Percentiles rank a stretch among this genome's conserved stretches.
Evolutionary conservation across 2,113 vertebrate genomes (phyloP).

Genomic region (Nannobrachium achirus): DNA sequence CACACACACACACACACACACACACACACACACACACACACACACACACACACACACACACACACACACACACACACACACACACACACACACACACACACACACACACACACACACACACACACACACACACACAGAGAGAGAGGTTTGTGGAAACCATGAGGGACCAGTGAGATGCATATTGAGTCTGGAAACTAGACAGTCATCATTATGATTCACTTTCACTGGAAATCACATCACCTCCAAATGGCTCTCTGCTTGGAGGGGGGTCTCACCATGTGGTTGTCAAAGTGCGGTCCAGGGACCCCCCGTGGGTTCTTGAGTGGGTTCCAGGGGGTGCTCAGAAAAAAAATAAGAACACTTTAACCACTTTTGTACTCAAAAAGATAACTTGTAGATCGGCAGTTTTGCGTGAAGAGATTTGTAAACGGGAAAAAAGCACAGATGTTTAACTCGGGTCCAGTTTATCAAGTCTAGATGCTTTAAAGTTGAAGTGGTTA

Average conservation of each 20-base stretch:
- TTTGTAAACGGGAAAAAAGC: too few relatives aligned
- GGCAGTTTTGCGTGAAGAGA: too few relatives aligned
- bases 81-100: background rate
- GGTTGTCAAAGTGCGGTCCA: too few relatives aligned
- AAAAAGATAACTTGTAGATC: too few relatives aligned
- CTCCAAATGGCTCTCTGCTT: conserved; percentile 1
- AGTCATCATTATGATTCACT: conserved; percentile 21
- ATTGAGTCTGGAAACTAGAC: background rate
- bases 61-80: conserved; percentile 4
- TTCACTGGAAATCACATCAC: conserved; percentile 13
- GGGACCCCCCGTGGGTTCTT: background rate
- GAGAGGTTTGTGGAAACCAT: background rate
- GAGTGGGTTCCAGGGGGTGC: background rate
- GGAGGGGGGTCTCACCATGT: background rate
- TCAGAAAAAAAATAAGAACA: too few relatives aligned
- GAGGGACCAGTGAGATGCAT: background rate
- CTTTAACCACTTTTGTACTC: too few relatives aligned
- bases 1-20: conserved; percentile 4
- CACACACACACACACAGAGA: background rate
- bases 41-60: background rate
- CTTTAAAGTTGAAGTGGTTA: too few relatives aligned
- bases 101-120: background rate
- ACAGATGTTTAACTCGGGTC: too few relatives aligned
- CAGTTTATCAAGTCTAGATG: too few relatives aligned
- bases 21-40: background rate